A percentile compares a stretch with the other conserved stretches of the same genome.
Evolutionary conservation across 2,113 vertebrate species (phyloP).

Genomic region (Mesembrinibis cayennensis): DNA sequence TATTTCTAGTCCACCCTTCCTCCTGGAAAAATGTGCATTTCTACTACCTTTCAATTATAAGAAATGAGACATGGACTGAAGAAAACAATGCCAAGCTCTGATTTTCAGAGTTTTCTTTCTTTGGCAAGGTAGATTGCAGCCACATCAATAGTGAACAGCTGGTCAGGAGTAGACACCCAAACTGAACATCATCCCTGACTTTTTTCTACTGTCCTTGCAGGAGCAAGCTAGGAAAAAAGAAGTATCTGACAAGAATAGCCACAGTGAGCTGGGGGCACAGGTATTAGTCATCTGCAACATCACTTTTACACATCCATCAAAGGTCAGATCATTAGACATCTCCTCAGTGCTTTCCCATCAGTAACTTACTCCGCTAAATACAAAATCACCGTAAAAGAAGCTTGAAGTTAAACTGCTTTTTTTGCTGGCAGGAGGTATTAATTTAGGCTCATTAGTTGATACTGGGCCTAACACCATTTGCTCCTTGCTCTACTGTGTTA

Average conservation of each 20-base stretch:
- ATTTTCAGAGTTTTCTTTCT: neutral
- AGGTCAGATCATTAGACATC: neutral
- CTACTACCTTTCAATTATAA: neutral
- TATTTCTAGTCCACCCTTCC: neutral
- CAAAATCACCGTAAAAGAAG: neutral
- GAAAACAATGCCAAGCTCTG: neutral
- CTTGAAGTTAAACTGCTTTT: neutral
- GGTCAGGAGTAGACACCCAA: neutral
- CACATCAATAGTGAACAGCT: neutral
- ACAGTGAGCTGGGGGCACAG: neutral
- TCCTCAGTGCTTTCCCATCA: neutral
- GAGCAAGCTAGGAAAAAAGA: neutral
- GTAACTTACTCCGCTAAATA: neutral
- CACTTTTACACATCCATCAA: neutral
- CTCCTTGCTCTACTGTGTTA: neutral
- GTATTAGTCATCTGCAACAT: neutral
- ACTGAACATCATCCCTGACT: neutral
- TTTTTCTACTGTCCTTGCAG: neutral
- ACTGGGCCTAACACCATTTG: neutral
- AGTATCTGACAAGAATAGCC: neutral
- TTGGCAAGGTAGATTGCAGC: neutral
- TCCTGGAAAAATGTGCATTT: neutral
- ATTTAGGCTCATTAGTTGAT: neutral
- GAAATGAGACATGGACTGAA: neutral
- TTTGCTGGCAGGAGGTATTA: neutral